Percentiles rank a stretch among this genome's conserved stretches.
Conservation (phyloP, 2,113 vertebrate species). For the Shinisaurus crocodilurus region DNA sequence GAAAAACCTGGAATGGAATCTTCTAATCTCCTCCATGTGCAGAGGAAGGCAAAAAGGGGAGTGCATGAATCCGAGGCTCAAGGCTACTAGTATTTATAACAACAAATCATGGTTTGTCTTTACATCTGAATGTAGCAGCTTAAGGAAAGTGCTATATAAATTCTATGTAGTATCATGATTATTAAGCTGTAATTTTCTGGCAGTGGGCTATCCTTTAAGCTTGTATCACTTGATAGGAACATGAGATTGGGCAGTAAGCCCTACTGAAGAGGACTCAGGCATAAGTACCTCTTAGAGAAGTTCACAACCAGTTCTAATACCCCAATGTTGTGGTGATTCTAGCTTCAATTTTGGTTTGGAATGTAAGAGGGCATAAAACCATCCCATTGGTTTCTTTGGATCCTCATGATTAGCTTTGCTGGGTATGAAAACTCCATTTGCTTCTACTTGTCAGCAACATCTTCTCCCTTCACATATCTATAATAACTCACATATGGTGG, state of each 20-base stretch:
- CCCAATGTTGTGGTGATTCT: neutral
- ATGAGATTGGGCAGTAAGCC: neutral
- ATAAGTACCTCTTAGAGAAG: neutral
- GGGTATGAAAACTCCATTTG: neutral
- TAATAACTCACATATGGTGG: neutral
- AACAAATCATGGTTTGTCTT: neutral
- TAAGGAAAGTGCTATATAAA: neutral
- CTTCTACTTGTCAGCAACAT: neutral
- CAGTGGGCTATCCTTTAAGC: neutral
- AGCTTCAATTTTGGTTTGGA: neutral
- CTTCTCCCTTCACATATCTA: neutral
- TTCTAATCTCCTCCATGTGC: neutral
- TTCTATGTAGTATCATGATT: neutral
- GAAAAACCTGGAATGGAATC: neutral
- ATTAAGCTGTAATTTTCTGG: neutral
- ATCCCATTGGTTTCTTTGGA: neutral
- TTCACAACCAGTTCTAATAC: neutral
- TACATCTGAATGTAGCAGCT: neutral
- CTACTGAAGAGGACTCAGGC: too few species aligned
- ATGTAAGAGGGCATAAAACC: too few species aligned
- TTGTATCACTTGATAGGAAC: neutral
- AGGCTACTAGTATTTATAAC: neutral
- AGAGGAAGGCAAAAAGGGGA: neutral
- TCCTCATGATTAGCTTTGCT: neutral
- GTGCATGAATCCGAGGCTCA: neutral